A percentile compares a stretch with the other conserved stretches of the same genome.
Evolutionary conservation across 1,140 invertebrate species (phyloP).

Genomic region (Zeugodacus cucurbitae): DNA sequence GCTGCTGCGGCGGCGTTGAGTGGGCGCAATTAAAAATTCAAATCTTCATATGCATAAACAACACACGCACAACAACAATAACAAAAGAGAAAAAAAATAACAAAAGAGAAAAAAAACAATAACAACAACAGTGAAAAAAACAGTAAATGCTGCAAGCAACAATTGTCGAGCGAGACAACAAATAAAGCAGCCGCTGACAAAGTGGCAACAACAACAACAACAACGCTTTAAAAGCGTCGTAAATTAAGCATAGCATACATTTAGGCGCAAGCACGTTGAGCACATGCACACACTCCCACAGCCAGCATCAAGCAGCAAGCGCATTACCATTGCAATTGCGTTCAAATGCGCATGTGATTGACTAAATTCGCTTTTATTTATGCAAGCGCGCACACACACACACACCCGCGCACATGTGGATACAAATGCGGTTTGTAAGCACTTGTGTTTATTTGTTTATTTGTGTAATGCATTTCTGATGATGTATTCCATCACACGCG

Average conservation of each 20-base stretch:
- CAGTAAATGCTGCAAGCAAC: background rate
- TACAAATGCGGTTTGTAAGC: too few relatives aligned
- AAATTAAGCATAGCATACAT: slow-evolving; percentile 8
- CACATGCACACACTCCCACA: background rate
- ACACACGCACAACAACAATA: background rate
- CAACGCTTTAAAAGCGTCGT: background rate
- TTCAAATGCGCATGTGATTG: background rate
- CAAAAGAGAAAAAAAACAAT: too few relatives aligned
- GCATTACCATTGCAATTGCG: background rate
- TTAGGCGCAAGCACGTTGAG: background rate
- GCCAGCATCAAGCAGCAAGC: too few relatives aligned
- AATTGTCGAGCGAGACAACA: background rate
- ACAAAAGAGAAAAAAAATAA: too few relatives aligned
- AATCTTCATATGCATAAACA: background rate
- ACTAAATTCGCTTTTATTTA: background rate
- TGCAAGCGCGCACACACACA: too few relatives aligned
- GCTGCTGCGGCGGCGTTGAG: background rate
- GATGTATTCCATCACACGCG: background rate
- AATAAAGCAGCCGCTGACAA: background rate
- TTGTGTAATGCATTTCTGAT: background rate
- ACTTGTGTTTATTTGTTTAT: background rate
- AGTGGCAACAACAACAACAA: background rate
- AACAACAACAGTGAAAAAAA: background rate
- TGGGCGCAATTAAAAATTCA: slow-evolving; percentile 19
- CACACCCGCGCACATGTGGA: too few relatives aligned